These are phyloP conservation scores for Murina feae DNA, from an alignment of 2,113 vertebrate genomes.

Conservation along the genomic window DNA sequence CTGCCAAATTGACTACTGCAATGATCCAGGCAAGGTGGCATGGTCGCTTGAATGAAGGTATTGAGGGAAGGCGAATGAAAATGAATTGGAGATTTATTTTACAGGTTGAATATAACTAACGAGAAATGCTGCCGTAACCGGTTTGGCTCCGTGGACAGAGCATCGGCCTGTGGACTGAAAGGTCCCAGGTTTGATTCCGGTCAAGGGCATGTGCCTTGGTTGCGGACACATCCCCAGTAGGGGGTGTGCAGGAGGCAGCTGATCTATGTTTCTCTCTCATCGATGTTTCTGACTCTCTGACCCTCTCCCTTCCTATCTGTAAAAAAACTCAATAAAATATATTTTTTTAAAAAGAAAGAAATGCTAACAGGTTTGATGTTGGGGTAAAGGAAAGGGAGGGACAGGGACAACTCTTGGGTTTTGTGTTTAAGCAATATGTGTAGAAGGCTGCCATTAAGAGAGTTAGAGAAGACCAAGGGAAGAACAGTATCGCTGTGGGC, in stretches of 20 bases:
- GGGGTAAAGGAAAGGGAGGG: neutral
- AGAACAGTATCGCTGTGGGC: neutral
- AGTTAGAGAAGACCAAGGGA: neutral
- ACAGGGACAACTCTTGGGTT: neutral
- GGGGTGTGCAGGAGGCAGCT: too few relatives aligned
- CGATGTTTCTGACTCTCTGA: too few relatives aligned
- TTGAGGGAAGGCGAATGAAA: neutral
- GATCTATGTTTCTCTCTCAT: too few relatives aligned
- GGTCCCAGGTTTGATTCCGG: too few relatives aligned
- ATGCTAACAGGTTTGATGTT: neutral
- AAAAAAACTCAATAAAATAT: too few relatives aligned
- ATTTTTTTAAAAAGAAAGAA: too few relatives aligned
- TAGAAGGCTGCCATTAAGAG: neutral
- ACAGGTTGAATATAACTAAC: neutral
- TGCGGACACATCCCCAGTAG: too few relatives aligned
- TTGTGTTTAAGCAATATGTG: neutral
- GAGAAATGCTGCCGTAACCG: neutral
- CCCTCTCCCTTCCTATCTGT: too few relatives aligned
- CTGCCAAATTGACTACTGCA: neutral
- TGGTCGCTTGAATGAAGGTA: neutral
- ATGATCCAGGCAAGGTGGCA: neutral
- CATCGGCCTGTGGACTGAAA: too few relatives aligned
- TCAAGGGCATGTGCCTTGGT: too few relatives aligned
- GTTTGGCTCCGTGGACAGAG: too few relatives aligned
- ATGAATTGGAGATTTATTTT: neutral